Evolutionary conservation across 2,113 vertebrate species (phyloP).

Genomic region (Ictalurus punctatus): DNA sequence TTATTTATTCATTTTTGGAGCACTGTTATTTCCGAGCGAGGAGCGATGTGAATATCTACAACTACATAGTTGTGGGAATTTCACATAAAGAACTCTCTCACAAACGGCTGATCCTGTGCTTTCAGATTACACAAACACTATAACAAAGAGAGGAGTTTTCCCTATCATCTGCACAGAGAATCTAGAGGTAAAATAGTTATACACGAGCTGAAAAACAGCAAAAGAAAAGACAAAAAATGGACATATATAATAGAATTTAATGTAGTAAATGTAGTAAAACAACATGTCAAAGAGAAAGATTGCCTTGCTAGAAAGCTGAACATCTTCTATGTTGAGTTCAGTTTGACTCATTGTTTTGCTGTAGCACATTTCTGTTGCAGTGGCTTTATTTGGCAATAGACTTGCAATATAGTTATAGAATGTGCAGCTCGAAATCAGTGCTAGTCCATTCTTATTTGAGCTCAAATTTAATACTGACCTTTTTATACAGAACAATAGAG

Average conservation of each 20-base stretch:
- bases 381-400: conserved; percentile 64
- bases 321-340: background rate
- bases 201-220: background rate
- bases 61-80: background rate
- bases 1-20: background rate
- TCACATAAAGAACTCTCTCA: background rate
- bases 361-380: conserved; percentile 9
- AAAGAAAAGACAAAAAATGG: background rate
- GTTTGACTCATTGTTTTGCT: background rate
- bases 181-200: background rate
- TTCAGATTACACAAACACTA: background rate
- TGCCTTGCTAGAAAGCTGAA: background rate
- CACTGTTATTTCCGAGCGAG: background rate
- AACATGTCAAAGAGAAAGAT: background rate
- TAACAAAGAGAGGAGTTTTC: background rate
- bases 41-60: background rate
- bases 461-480: conserved; percentile 19
- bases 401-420: conserved; percentile 65
- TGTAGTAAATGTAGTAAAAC: background rate
- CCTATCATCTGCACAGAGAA: background rate
- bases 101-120: background rate
- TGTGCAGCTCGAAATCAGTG: conserved; percentile 39
- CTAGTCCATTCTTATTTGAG: conserved; percentile 18
- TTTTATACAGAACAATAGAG: conserved; percentile 18
- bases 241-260: background rate